phyloP scores from a whole-genome alignment of 2,113 vertebrate species.

The Tragelaphus imberbis region DNA sequence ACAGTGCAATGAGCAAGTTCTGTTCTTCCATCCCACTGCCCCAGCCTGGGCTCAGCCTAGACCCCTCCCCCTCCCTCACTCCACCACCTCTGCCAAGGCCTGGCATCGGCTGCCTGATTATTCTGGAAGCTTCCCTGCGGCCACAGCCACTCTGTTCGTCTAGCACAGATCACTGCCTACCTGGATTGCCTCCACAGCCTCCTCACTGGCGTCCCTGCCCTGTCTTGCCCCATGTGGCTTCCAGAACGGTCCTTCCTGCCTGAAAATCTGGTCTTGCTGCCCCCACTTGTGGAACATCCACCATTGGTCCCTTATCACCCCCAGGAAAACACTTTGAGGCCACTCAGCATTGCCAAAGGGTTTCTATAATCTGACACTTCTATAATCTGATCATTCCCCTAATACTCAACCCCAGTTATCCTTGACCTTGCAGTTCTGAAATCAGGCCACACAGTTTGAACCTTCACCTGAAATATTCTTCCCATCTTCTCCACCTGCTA shows the following conservation, averaged over 20 bases:
- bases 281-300: not conserved
- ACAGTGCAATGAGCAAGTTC: not conserved
- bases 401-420: rapidly evolving
- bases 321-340: not conserved
- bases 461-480: not conserved
- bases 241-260: not conserved
- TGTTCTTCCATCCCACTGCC: not conserved
- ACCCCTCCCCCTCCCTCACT: not conserved
- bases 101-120: not conserved
- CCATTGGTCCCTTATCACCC: not conserved
- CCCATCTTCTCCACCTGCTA: not conserved
- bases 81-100: not conserved
- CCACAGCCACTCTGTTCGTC: not conserved
- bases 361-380: not conserved
- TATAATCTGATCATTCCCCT: not conserved
- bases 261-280: not conserved
- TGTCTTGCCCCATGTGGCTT: not conserved
- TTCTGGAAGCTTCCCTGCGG: not conserved
- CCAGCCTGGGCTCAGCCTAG: not conserved
- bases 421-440: not conserved
- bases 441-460: not conserved
- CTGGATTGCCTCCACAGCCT: not conserved
- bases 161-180: not conserved
- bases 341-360: not conserved
- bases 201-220: not conserved